Base-by-base conservation (phyloP, 2,888 invertebrate genomes). In the Ophonus ardosiacus region DNA sequence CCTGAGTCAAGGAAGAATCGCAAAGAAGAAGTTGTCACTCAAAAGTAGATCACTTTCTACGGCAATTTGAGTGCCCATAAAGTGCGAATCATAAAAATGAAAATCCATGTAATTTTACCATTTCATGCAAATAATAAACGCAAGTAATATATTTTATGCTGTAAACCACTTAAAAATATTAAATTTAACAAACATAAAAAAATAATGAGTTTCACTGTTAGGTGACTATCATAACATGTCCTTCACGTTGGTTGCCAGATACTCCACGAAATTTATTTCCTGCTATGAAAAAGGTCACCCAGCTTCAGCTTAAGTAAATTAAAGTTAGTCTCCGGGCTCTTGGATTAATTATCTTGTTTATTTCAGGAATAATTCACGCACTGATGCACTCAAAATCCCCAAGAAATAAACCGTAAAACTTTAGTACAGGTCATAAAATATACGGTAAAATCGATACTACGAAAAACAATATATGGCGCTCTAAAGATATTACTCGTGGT, bases 391-490 rank as follows among this genome's bases (percentile, higher is more conserved):
- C 4, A 13, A 63, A 63, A 13, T 7, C 21, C 10, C 5, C 10
- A 21, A 13, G 63, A 63, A 63, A 63, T 63, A 21, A 8, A 24
- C 8, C 21, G 68, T 31, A 31, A 68, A 68, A 68, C 31, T 68
- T 68, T 68, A 68, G n/a, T 68, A 15, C 38, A 68, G 31, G 40
- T 68, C 10, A 17, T 68, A 68, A 68, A 68, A 68, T n/a, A 38
- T n/a, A 40, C 31, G 17, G 15, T 40, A 38, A 40, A 68, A 68
- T 63, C 68, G 68, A 68, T 40, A 68, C 40, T 5, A 15, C 68
- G 68, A 40, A 40, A 8, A 38, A 40, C 38, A 63, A 24, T 10
- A 63, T 63, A 63, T 21, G 7, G 43, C 7, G 8, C 2, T 51
- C 10, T 8, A 2, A 13, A 13, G 43, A 13, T 51, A 51, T 51